These are phyloP conservation scores for Microctonus brassicae DNA, from an alignment of 2,888 invertebrate species.

Conservation along the genomic window DNA sequence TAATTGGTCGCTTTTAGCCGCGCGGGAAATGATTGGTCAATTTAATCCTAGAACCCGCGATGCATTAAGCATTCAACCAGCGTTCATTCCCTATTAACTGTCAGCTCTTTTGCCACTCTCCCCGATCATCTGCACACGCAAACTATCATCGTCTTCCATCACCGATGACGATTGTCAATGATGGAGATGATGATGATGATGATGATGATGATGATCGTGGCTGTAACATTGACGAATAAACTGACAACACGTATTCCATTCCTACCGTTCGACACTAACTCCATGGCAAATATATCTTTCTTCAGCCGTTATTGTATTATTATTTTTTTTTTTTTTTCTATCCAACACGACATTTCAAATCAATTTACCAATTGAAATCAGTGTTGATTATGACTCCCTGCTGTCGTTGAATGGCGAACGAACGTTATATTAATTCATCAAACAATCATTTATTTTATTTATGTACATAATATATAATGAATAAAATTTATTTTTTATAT, in stretches of 20 bases:
- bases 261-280: background rate
- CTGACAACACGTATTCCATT: conserved; percentile 13
- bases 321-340: conserved; percentile 14
- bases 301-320: conserved; percentile 23
- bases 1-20: conserved; percentile 74
- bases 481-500: conserved; percentile 32
- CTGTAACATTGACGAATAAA: conserved; percentile 37
- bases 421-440: conserved; percentile 22
- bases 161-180: conserved; percentile 4
- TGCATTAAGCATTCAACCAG: conserved; percentile 69
- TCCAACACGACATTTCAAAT: conserved; percentile 55
- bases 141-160: conserved; percentile 11
- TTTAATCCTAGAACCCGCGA: conserved; percentile 67
- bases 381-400: conserved; percentile 50
- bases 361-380: conserved; percentile 69
- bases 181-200: conserved; percentile 33
- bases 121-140: conserved; percentile 28
- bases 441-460: conserved; percentile 28
- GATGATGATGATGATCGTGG: conserved; percentile 25
- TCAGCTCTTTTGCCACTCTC: conserved; percentile 37
- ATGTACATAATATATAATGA: no score
- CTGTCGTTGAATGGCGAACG: conserved; percentile 19
- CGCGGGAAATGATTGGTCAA: conserved; percentile 70
- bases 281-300: conserved; percentile 36
- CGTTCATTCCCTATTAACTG: conserved; percentile 68